Evolutionary conservation across 2,797 vertebrate genomes (phyloP).

Genomic region (Pseudocheirus occidentalis): DNA sequence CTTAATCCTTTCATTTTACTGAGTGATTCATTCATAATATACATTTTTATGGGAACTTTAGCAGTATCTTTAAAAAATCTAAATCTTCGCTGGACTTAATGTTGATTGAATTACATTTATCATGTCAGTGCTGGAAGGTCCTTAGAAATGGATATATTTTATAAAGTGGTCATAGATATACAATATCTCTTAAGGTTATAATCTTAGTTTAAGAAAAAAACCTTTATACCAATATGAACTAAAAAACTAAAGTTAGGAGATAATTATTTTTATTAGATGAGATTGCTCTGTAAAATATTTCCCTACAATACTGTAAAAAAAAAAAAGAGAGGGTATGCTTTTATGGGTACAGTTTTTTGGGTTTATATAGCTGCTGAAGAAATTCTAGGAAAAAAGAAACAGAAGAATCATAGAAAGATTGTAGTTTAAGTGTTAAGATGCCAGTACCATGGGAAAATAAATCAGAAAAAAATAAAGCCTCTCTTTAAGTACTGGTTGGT

Average conservation of each 20-base stretch:
- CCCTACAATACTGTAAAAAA: neutral
- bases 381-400: neutral
- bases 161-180: neutral
- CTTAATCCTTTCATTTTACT: neutral
- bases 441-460: neutral
- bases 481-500: neutral
- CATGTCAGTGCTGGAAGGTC: no score
- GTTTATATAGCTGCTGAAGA: constrained; percentile 2
- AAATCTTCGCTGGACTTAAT: constrained; percentile 29
- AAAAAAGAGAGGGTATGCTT: neutral
- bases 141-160: no score
- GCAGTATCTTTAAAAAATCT: neutral
- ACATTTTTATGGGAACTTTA: no score
- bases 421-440: neutral
- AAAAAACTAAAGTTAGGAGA: neutral
- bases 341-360: neutral
- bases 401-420: neutral
- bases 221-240: neutral
- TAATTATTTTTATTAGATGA: neutral
- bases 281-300: constrained; percentile 15
- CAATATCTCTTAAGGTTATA: neutral
- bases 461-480: neutral
- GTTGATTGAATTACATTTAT: no score
- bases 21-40: no score
- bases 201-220: neutral